Evolutionary conservation across 92 coral and sea anemone species (phyloP).

Genomic region (Palythoa heliodiscus): DNA sequence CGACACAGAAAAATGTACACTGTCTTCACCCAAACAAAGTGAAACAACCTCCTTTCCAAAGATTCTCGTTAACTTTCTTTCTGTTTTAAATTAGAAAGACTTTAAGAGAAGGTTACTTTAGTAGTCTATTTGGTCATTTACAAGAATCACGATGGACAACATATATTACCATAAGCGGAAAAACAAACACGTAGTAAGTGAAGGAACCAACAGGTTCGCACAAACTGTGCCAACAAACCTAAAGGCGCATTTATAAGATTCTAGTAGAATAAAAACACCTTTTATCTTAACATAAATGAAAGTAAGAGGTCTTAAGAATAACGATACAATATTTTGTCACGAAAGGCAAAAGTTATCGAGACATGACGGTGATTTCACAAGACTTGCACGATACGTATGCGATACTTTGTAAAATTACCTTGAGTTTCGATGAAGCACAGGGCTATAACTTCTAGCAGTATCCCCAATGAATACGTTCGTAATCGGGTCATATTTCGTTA

Average conservation of each 20-base stretch:
- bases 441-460: slow-evolving; percentile 51
- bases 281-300: not conserved
- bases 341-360: slow-evolving; percentile 10
- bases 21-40: not conserved
- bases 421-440: slow-evolving; percentile 56
- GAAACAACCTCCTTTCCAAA: not conserved
- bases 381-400: slow-evolving; percentile 62
- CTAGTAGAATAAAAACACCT: not conserved
- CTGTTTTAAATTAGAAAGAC: not conserved
- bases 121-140: not conserved
- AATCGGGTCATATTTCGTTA: slow-evolving; percentile 56
- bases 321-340: not conserved
- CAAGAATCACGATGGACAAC: slow-evolving; percentile 19
- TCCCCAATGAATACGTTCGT: slow-evolving; percentile 33
- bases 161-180: slow-evolving; percentile 38
- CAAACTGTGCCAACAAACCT: not conserved
- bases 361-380: slow-evolving; percentile 40
- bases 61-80: not conserved
- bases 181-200: slow-evolving; percentile 40
- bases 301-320: not conserved
- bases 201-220: slow-evolving; percentile 7
- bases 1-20: not conserved
- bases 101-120: not conserved
- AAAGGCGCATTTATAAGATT: not conserved
- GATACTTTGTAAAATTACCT: slow-evolving; percentile 63